phyloP scores from a whole-genome alignment of 1,140 invertebrate species.

The Sycophila sp. region DNA sequence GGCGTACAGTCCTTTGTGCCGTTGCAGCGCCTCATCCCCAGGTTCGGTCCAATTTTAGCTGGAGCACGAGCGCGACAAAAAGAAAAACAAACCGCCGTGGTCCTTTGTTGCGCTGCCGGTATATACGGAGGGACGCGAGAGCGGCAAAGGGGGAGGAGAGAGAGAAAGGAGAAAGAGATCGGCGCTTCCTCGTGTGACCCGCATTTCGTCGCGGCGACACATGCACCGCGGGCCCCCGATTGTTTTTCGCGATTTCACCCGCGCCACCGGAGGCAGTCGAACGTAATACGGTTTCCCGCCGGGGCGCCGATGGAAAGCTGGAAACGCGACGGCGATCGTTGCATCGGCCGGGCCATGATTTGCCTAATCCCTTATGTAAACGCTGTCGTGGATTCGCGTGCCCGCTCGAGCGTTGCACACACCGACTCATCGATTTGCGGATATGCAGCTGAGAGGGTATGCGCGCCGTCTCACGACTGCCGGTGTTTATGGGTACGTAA shows the following conservation, averaged over 20 bases:
- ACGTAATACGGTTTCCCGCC: neutral
- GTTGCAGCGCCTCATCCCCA: too few species aligned
- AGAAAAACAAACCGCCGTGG: too few species aligned
- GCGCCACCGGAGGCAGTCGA: neutral
- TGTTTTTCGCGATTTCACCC: too few species aligned
- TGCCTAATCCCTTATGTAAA: conserved; percentile 20
- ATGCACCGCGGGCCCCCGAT: neutral
- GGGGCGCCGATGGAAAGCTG: neutral
- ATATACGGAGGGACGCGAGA: too few species aligned
- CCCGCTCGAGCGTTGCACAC: neutral
- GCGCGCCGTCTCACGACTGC: too few species aligned
- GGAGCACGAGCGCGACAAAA: too few species aligned
- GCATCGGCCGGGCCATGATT: conserved; percentile 18
- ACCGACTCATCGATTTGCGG: neutral
- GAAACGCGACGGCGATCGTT: neutral
- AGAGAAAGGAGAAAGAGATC: neutral
- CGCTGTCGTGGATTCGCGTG: neutral
- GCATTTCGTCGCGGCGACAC: neutral
- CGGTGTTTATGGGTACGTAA: too few species aligned
- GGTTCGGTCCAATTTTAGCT: too few species aligned
- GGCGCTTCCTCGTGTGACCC: conserved; percentile 10
- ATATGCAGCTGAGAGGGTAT: neutral
- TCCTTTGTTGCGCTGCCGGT: too few species aligned
- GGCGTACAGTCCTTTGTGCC: too few species aligned
- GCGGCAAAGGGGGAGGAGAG: too few species aligned